Evolutionary conservation across 2,797 vertebrate species (phyloP).

Genomic region (Leptoclinus maculatus): DNA sequence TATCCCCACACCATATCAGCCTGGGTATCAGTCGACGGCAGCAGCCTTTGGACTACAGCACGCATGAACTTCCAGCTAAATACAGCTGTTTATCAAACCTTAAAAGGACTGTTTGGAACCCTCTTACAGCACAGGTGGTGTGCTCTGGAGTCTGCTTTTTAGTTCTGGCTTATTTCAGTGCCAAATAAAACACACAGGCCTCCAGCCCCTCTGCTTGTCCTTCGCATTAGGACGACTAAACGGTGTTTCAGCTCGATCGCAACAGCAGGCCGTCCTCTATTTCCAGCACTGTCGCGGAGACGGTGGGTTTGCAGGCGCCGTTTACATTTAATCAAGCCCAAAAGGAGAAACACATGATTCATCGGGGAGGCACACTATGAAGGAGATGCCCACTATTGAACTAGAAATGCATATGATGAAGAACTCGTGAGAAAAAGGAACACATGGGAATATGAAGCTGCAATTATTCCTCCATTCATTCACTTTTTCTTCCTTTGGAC

Average conservation of each 20-base stretch:
- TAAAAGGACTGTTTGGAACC: neutral
- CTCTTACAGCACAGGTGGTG: slow-evolving; percentile 35
- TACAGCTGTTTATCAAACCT: slow-evolving; percentile 23
- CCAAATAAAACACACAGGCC: slow-evolving; percentile 39
- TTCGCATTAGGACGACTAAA: slow-evolving; percentile 52
- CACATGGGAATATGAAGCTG: neutral
- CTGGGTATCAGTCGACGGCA: slow-evolving; percentile 7
- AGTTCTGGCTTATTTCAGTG: slow-evolving; percentile 13
- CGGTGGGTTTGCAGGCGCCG: slow-evolving; percentile 39
- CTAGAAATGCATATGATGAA: neutral
- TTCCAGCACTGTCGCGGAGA: slow-evolving; percentile 52
- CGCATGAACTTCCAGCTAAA: slow-evolving; percentile 2
- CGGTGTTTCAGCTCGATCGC: slow-evolving; percentile 37
- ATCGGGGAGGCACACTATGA: slow-evolving; percentile 31
- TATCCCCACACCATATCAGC: slow-evolving; percentile 23
- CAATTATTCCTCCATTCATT: slow-evolving; percentile 2
- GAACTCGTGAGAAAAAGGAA: neutral
- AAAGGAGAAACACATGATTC: slow-evolving; percentile 53
- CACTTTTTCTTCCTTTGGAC: neutral
- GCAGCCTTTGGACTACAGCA: neutral
- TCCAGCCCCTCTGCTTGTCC: slow-evolving; percentile 15
- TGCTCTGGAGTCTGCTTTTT: slow-evolving; percentile 23
- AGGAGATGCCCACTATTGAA: slow-evolving; percentile 21
- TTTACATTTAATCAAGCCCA: slow-evolving; percentile 59
- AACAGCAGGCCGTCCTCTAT: slow-evolving; percentile 43